Evolutionary conservation across 2,113 vertebrate species (phyloP).

Genomic region (Micronisus gabar): DNA sequence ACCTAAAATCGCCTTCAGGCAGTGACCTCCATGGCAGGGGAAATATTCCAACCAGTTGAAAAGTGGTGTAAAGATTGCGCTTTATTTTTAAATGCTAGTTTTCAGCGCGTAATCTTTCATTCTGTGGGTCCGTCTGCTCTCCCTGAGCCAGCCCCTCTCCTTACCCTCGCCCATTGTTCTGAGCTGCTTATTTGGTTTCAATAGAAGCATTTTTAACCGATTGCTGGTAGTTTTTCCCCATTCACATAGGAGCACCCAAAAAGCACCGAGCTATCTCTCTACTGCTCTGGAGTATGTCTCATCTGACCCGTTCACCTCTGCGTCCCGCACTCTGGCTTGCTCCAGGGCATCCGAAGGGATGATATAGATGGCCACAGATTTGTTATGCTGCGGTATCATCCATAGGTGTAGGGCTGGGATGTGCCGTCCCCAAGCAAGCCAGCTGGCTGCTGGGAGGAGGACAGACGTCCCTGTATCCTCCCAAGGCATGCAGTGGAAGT

Average conservation of each 20-base stretch:
- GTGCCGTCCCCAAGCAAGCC: neutral
- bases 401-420: neutral
- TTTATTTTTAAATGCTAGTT: neutral
- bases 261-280: neutral
- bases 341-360: neutral
- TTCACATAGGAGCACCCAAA: neutral
- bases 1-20: neutral
- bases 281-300: neutral
- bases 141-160: neutral
- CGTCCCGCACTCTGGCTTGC: accelerated
- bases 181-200: neutral
- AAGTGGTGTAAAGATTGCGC: neutral
- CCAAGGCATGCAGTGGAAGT: neutral
- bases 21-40: neutral
- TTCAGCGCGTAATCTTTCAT: neutral
- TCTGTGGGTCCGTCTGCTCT: neutral
- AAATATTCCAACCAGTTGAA: neutral
- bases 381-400: neutral
- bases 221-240: neutral
- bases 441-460: neutral
- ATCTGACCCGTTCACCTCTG: neutral
- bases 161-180: neutral
- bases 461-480: neutral
- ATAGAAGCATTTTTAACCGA: neutral
- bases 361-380: neutral